Percentiles rank a stretch among this genome's conserved stretches.
Conservation (phyloP, 2,113 vertebrate species). For the Hystrix brachyura region DNA sequence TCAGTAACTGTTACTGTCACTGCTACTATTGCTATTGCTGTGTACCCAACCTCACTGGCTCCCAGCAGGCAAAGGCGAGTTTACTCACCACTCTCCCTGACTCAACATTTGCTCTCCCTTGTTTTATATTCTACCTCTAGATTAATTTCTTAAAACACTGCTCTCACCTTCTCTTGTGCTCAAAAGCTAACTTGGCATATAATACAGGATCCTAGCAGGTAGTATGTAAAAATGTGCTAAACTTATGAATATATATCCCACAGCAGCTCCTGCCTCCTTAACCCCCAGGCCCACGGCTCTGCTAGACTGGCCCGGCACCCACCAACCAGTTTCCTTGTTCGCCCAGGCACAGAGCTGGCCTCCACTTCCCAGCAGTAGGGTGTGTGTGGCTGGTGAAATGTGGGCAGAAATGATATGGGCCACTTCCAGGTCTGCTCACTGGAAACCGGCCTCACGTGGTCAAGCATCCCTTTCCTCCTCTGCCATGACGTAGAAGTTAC, state of each 20-base stretch:
- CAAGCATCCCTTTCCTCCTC: background rate
- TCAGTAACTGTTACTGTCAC: background rate
- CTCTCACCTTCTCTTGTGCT: background rate
- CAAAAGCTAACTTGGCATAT: background rate
- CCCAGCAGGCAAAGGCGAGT: background rate
- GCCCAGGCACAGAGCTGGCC: background rate
- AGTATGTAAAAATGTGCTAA: background rate
- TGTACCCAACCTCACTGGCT: background rate
- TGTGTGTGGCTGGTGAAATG: background rate
- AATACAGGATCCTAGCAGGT: background rate
- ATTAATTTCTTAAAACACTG: slow-evolving; percentile 4
- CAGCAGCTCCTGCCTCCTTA: background rate
- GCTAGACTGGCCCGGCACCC: background rate
- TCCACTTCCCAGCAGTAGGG: background rate
- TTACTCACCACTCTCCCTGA: background rate
- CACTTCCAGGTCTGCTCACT: background rate
- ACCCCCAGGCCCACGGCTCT: background rate
- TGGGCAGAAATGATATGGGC: background rate
- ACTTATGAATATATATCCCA: background rate
- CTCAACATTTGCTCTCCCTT: background rate
- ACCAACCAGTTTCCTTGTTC: background rate
- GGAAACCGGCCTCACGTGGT: background rate
- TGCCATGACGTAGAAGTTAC: background rate
- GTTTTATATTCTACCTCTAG: background rate
- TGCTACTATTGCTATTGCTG: background rate